Conservation (phyloP, 2,888 invertebrate genomes). For the Anticlea derivata region DNA sequence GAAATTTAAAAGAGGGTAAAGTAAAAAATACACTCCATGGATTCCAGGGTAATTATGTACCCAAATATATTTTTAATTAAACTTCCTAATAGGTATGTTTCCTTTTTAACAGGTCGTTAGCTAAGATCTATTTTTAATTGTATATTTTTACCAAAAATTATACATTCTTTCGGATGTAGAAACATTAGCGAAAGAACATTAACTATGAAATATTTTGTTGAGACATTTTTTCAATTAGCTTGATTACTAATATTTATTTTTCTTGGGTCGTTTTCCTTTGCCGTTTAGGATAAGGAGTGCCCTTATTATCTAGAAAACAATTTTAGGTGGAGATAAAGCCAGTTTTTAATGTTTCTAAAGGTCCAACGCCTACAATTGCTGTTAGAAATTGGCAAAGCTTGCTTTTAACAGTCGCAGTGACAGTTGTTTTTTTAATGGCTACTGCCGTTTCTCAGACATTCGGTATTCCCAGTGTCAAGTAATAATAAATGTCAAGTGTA, state of each 20-base stretch:
- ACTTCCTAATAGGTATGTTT: slow-evolving; percentile 7
- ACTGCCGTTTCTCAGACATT: too few relatives aligned
- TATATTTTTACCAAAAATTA: slow-evolving; percentile 47
- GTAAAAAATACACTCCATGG: too few relatives aligned
- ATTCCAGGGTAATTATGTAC: too few relatives aligned
- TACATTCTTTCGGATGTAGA: slow-evolving; percentile 38
- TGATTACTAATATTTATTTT: slow-evolving; percentile 59
- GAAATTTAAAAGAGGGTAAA: too few relatives aligned
- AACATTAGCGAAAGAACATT: slow-evolving; percentile 70
- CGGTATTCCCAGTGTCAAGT: too few relatives aligned
- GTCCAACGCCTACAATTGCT: too few relatives aligned
- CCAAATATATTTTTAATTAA: slow-evolving; percentile 13
- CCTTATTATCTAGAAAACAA: slow-evolving; percentile 7
- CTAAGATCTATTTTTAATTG: slow-evolving; percentile 67
- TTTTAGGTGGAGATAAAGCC: slow-evolving; percentile 13
- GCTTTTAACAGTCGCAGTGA: too few relatives aligned
- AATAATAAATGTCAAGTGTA: too few relatives aligned
- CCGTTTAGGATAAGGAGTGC: slow-evolving; percentile 28
- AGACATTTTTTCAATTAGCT: slow-evolving; percentile 70
- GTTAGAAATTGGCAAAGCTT: too few relatives aligned
- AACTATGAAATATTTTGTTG: slow-evolving; percentile 62
- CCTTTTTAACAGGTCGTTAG: slow-evolving; percentile 34
- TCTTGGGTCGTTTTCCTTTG: slow-evolving; percentile 37
- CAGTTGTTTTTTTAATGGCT: too few relatives aligned
- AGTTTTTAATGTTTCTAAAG: too few relatives aligned